Base-by-base conservation (phyloP, 1,140 invertebrate genomes). In the Pomacea maculata region DNA sequence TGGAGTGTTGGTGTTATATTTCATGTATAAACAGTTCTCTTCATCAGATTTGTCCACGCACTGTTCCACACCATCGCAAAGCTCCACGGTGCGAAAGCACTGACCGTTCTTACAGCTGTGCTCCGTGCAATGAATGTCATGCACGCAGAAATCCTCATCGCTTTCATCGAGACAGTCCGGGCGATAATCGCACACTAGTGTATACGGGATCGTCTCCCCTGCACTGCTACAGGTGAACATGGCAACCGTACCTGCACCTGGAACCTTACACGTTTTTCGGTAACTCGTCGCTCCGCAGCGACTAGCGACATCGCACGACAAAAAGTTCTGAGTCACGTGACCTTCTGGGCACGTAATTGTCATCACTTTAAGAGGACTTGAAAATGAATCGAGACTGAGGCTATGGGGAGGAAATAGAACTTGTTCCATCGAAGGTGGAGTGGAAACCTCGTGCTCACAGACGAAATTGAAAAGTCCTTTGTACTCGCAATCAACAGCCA, bases 181-280 rank as follows among this genome's bases (percentile, higher is more conserved):
- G 1, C 29, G 61, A 63, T 67, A 78, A 34, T 78, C 75, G n/a
- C 75, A 78, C n/a, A 78, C 75, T 52, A 68, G 34, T 7, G 75
- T 54, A 34, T 78, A 78, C 10, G 61, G 55, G 17, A 78, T 5
- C 21, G 29, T 52, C 29, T 34, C 21, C 67, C 75, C 19, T 4
- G 21, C 29, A 10, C 11, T n/a, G 67, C 9, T 11, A 70, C 67
- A 70, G 1, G 29, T 34, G 21, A 70, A 70, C 67, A 70, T 70
- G 67, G 67, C 21, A 11, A 70, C 67, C 11, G 67, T 17, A 25
- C 67, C 67, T 1, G 12, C n/a, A 14, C 67, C n/a, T 70, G 67
- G 12, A 6, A 70, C n/a, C 21, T 70, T 6, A 5, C 29, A n/a
- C 2, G 11, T 21, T 70, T 21, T n/a, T n/a, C 29, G 12, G 21